Evolutionary conservation across 2,888 invertebrate genomes (phyloP).

Genomic region (Hydraecia micacea): DNA sequence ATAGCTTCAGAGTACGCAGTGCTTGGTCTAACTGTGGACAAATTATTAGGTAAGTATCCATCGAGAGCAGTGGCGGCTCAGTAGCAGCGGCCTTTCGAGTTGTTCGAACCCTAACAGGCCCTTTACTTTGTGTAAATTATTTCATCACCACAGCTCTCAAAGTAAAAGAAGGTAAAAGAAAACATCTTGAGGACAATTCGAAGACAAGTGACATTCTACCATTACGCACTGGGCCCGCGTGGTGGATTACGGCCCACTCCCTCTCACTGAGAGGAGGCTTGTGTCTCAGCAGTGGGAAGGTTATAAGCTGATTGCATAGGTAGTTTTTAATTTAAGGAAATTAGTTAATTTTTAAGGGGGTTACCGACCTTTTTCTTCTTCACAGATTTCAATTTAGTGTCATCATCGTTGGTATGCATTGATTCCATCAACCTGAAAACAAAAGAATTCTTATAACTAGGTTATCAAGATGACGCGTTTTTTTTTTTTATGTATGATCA

Average conservation of each 20-base stretch:
- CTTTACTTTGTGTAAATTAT: not conserved
- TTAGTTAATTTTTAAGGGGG: not conserved
- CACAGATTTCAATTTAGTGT: conserved; percentile 70
- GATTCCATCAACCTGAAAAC: conserved; percentile 77
- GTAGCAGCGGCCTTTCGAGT: not conserved
- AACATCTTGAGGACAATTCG: not conserved
- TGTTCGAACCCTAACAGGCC: not conserved
- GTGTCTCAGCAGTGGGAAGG: not conserved
- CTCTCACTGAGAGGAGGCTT: not conserved
- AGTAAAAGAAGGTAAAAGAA: not conserved
- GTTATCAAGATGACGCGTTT: too few species aligned
- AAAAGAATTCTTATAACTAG: not conserved
- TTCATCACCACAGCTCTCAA: not conserved
- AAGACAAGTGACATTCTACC: not conserved
- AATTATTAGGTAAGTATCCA: not conserved
- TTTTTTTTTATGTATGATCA: too few species aligned
- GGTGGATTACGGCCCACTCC: not conserved
- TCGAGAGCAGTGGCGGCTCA: not conserved
- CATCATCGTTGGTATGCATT: conserved; percentile 67
- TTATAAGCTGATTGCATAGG: too few species aligned
- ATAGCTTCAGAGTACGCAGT: conserved; percentile 77
- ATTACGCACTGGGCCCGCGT: not conserved
- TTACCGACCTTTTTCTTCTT: conserved; percentile 74
- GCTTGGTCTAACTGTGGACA: conserved; percentile 71
- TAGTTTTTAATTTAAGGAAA: not conserved